phyloP scores from a whole-genome alignment of 2,113 vertebrate genomes.

The Brachirus orientalis region DNA sequence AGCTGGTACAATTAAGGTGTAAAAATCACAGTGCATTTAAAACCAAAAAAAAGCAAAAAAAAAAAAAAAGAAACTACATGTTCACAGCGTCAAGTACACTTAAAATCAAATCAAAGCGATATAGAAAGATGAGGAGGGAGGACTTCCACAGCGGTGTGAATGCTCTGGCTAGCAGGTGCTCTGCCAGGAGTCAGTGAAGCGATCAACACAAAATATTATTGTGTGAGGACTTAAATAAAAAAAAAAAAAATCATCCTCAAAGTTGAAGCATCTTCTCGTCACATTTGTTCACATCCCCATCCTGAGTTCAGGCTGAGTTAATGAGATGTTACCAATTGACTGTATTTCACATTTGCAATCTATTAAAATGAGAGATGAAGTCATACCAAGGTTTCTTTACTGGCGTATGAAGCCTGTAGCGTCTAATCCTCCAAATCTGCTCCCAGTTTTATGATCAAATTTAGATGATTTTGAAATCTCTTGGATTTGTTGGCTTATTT shows the following conservation, averaged over 20 bases:
- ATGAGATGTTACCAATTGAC: too few species aligned
- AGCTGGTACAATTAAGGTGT: conserved; percentile 85
- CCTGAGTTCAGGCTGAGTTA: too few species aligned
- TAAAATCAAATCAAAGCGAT: conserved; percentile 27
- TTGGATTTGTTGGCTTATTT: too few species aligned
- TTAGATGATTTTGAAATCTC: neutral
- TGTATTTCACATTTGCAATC: too few species aligned
- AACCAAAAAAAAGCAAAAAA: conserved; percentile 73
- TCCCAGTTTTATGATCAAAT: neutral
- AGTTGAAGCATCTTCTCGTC: neutral
- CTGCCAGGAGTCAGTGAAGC: conserved; percentile 46
- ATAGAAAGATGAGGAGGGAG: conserved; percentile 18
- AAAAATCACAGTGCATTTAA: conserved; percentile 86
- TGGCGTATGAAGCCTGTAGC: conserved; percentile 5
- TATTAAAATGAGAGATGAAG: neutral
- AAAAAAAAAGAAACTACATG: conserved; percentile 58
- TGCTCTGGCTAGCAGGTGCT: conserved; percentile 38
- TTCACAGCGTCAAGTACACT: conserved; percentile 85
- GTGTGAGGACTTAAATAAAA: too few species aligned
- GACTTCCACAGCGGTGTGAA: conserved; percentile 17
- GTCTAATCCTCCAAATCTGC: neutral
- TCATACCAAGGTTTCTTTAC: conserved; percentile 1
- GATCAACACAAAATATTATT: neutral
- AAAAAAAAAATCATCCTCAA: neutral
- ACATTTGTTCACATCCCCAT: too few species aligned